Evolutionary conservation across 2,113 vertebrate genomes (phyloP).

Genomic region (Notothenia rossii): DNA sequence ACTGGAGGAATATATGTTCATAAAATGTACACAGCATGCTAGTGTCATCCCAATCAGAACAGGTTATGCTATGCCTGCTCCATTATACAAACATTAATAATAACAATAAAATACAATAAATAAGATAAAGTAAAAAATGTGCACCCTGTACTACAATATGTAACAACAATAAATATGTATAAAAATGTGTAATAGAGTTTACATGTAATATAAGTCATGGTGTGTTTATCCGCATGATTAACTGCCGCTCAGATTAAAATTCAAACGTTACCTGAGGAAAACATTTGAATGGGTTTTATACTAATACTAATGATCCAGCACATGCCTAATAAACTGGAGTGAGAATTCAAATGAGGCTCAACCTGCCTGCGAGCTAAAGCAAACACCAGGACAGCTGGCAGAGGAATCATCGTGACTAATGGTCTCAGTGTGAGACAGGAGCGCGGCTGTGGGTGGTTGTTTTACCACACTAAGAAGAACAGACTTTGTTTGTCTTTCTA

Average conservation of each 20-base stretch:
- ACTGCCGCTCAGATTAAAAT: conserved; percentile 40
- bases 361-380: conserved; percentile 74
- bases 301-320: conserved; percentile 64
- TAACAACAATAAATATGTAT: too few relatives aligned
- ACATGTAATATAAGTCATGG: background rate
- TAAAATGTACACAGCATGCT: conserved; percentile 33
- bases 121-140: too few relatives aligned
- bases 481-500: conserved; percentile 77
- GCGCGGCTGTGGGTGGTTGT: conserved; percentile 75
- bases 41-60: conserved; percentile 13
- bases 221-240: conserved; percentile 61
- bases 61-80: too few relatives aligned
- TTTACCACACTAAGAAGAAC: conserved; percentile 66
- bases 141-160: too few relatives aligned
- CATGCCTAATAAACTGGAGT: conserved; percentile 71
- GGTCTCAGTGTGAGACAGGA: conserved; percentile 79
- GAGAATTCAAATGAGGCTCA: conserved; percentile 74
- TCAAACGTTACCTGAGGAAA: conserved; percentile 69
- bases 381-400: conserved; percentile 78
- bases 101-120: too few relatives aligned
- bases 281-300: conserved; percentile 61
- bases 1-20: conserved; percentile 12
- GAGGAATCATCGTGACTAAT: conserved; percentile 82
- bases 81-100: too few relatives aligned
- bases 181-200: too few relatives aligned